phyloP scores from a whole-genome alignment of 2,888 invertebrate species.

The Syritta pipiens region DNA sequence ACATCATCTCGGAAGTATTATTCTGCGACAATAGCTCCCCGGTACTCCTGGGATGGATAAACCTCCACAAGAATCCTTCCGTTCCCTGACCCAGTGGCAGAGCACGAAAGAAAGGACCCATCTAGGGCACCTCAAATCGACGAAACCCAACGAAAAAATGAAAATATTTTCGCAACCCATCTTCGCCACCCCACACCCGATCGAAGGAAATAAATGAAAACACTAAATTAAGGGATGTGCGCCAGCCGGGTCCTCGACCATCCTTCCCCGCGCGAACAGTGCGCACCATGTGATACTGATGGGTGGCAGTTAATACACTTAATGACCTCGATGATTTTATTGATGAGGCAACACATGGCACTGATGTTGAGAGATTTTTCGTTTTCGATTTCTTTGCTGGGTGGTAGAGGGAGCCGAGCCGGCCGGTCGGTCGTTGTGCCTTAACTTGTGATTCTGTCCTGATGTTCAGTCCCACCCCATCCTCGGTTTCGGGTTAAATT shows the following conservation, averaged over 20 bases:
- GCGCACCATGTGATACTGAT: conserved; percentile 77
- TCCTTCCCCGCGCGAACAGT: conserved; percentile 28
- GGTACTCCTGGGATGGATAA: conserved; percentile 45
- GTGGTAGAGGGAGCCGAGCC: not conserved
- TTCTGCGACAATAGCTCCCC: conserved; percentile 39
- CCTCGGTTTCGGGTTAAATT: too few relatives aligned
- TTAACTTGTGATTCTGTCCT: too few relatives aligned
- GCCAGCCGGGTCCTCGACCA: conserved; percentile 66
- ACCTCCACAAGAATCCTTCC: conserved; percentile 6
- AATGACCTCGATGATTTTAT: conserved; percentile 80
- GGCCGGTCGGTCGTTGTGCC: not conserved
- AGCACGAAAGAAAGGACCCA: conserved; percentile 21
- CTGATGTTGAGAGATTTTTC: conserved; percentile 70
- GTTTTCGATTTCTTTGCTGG: conserved; percentile 17
- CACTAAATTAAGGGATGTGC: conserved; percentile 68
- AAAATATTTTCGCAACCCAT: not conserved
- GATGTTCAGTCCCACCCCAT: too few relatives aligned
- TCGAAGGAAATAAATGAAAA: conserved; percentile 69
- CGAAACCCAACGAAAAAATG: not conserved
- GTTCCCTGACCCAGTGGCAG: not conserved
- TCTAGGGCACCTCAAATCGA: conserved; percentile 38
- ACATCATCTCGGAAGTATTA: conserved; percentile 57
- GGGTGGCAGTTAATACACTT: conserved; percentile 79
- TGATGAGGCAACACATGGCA: conserved; percentile 75
- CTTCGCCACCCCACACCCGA: conserved; percentile 4